Base-by-base conservation (phyloP, 2,113 vertebrate species). In the Ondatra zibethicus region DNA sequence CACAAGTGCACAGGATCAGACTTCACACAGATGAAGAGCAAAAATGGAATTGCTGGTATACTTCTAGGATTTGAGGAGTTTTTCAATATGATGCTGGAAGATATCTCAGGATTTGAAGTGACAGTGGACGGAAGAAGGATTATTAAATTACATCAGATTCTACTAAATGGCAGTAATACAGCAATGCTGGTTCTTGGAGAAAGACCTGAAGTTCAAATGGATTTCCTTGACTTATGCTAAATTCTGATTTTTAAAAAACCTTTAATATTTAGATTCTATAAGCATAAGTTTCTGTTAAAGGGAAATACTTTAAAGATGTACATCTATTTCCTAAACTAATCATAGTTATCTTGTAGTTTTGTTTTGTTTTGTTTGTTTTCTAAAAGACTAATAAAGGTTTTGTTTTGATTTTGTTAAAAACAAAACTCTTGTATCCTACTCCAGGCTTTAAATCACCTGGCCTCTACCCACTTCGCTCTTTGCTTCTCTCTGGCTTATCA, bases 121-220 rank as follows among this genome's bases (percentile, higher is more conserved):
- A 99, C 99, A 85, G 99, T 99, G 82, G 99, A 99, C 96, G 99
- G 99, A 95, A 99, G 99, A 95, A 99, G 99, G 97, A 99, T 99
- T 96, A 99, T 99, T 91, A 99, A 99, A 97, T 98, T 99, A 94
- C 99, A 99, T 98, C 99, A 99, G 98, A 99, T 99, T 97, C 98
- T 99, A 85, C 98, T 99, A 58, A 99, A 99, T 88, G 99, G 99
- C 97, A 99, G 99, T 95, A 99, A 99, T 98, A 99, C 99, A 98
- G 99, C 99, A 47, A 99, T 99, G 99, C 98, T 99, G 94, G 99
- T 99, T 98, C 99, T 99, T 78, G 99, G 99, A 98, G 96, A 99
- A 99, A 99, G 99, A 92, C 99, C 99, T 68, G 99, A 99, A 99
- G 98, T 99, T 19, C 99, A 96, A 99, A 73, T 82, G 94, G 75